Evolutionary conservation across 2,888 invertebrate genomes (phyloP).

Genomic region (Gasteruption jaculator): DNA sequence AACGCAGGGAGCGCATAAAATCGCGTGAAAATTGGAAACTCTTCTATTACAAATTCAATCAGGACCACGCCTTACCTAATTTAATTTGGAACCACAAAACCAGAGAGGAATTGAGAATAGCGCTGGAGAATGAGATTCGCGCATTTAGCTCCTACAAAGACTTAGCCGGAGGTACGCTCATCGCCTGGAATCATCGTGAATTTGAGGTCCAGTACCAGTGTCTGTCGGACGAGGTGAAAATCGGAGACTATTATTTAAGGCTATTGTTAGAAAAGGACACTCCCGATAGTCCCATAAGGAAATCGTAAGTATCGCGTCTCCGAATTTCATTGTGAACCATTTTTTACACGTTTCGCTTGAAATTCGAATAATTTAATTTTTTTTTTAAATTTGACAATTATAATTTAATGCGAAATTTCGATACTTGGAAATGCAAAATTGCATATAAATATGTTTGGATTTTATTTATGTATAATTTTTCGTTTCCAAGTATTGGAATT

Average conservation of each 20-base stretch:
- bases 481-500: slow-evolving; percentile 8
- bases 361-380: no score
- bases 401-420: no score
- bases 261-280: slow-evolving; percentile 87
- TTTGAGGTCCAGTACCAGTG: slow-evolving; percentile 93
- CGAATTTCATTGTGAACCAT: neutral
- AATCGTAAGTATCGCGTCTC: slow-evolving; percentile 67
- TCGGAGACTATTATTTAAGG: slow-evolving; percentile 96
- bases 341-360: no score
- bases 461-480: neutral
- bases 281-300: slow-evolving; percentile 80
- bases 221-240: slow-evolving; percentile 93
- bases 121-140: slow-evolving; percentile 88
- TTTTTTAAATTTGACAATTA: no score
- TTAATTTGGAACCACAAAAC: slow-evolving; percentile 99
- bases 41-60: slow-evolving; percentile 92
- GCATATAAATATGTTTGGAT: neutral
- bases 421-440: no score
- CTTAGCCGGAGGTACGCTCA: slow-evolving; percentile 70
- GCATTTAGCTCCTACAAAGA: slow-evolving; percentile 88
- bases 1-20: slow-evolving; percentile 84
- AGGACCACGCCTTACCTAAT: slow-evolving; percentile 92
- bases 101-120: slow-evolving; percentile 87
- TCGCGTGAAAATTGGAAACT: slow-evolving; percentile 86
- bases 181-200: slow-evolving; percentile 98